Base-by-base conservation (phyloP, 2,888 invertebrate species). In the Harpagoxenus sublaevis region DNA sequence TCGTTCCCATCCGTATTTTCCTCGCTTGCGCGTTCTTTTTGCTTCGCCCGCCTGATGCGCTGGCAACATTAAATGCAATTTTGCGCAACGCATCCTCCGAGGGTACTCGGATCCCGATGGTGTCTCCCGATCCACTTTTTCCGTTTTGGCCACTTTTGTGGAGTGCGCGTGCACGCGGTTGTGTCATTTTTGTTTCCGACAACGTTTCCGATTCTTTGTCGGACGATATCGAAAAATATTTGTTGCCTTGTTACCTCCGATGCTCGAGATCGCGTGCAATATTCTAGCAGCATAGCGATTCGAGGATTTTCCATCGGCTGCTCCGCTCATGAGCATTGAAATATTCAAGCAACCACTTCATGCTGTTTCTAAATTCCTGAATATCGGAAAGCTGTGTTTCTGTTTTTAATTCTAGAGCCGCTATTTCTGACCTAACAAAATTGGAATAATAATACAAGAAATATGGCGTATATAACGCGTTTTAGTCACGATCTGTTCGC, bases 21-120 rank as follows among this genome's bases (percentile, higher is more conserved):
- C 63, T 68, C 62, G 51, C 15, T 39, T 55, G 48, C 73, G 60
- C 73, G 60, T 73, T 73, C 83, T 57, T 79, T 83, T 79, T 81
- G 55, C 53, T 42, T 65, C 68, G 70, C 57, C 51, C 74, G 73
- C 73, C 86, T 77, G 84, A 84, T 89, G 23, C 84, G 70, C 65
- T 53, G 91, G 91, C 92, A 91, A 90, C 92, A 92, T 92, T 91
- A 92, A 92, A 92, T 89, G 91, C 91, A 92, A 90, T 92, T 89
- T 89, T 87, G 89, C 85, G 77, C 84, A 71, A 71, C 77, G 83
- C 84, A 84, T 87, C 84, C 86, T 89, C 81, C 82, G 75, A 77
- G 85, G 68, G 84, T 85, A 88, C 88, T 88, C 63, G 82, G 75
- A 73, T 68, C 73, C 31, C 75, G 73, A 73, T 81, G 71, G 75